Evolutionary conservation across 1,140 invertebrate genomes (phyloP), one percentile per base, ranked within the genome.

Genomic region (Archivesica marissinica): DNA sequence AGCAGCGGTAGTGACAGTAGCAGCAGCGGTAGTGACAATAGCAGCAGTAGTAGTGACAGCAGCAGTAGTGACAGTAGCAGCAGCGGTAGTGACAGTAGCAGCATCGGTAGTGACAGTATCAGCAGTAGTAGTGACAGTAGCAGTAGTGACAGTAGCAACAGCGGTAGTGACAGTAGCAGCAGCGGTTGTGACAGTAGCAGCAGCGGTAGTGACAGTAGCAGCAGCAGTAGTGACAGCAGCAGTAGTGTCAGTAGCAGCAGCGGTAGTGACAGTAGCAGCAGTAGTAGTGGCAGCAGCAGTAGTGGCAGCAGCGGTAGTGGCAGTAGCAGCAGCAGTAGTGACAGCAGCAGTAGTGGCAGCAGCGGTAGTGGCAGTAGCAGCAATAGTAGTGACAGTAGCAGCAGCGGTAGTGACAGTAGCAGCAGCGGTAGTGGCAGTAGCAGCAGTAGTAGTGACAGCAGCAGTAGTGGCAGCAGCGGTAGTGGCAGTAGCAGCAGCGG

Each of bases 191-290:
- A n/a, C n/a, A n/a, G n/a, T n/a, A n/a, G n/a, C n/a, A 20, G 39
- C 25, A 13, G 0, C 7, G 39, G 68, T 38, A 72, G 68, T 20
- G 39, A 13, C 11, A 35, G 68, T 38, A 72, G 68, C 17, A 72
- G 68, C 20, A 72, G 38, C 35, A 72, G 68, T 28, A 41, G 68
- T 35, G 68, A n/a, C 25, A 72, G 68, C 25, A 72, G 38, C 13
- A 72, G 68, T 41, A 41, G 68, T 41, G 39, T 23, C 38, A 72
- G 38, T 41, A 72, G 68, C 25, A 72, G 68, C 20, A 72, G 68
- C 20, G 39, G 68, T 15, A 72, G 68, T 72, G 25, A 35, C 39
- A 64, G 59, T 64, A 72, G 28, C 39, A 41, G 68, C n/a, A 38
- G 17, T 41, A 72, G 68, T 72, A 41, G 38, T 72, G 20, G 68